Conservation (phyloP, 2,888 invertebrate genomes). For the Tupiocoris notatus region DNA sequence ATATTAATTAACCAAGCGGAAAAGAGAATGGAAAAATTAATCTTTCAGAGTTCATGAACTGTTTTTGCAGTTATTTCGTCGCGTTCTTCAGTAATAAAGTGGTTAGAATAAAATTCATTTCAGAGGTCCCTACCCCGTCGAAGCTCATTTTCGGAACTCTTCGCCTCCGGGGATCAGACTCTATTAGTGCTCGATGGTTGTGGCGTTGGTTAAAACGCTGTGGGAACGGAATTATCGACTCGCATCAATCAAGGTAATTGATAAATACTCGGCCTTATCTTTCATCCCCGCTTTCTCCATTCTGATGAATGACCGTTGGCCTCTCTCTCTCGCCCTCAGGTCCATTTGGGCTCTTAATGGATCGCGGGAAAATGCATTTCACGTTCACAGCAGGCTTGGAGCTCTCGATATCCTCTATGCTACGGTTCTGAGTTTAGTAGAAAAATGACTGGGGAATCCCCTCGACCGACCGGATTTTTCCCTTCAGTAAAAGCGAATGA, state of each 20-base stretch:
- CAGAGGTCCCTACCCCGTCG: too few relatives aligned
- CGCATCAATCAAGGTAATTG: constrained; percentile 27
- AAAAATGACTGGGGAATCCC: background rate
- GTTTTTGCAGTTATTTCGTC: too few relatives aligned
- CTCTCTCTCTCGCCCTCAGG: background rate
- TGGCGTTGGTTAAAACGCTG: background rate
- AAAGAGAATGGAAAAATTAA: too few relatives aligned
- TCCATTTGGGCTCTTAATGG: constrained; percentile 2
- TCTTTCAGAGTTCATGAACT: too few relatives aligned
- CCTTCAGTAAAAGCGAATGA: too few relatives aligned
- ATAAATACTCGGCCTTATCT: constrained; percentile 24
- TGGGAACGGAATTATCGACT: background rate
- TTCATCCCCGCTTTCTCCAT: background rate
- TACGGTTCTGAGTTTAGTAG: background rate
- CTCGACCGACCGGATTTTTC: background rate
- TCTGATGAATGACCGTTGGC: constrained; percentile 24
- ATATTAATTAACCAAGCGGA: too few relatives aligned
- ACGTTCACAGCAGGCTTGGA: background rate
- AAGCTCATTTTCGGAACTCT: too few relatives aligned
- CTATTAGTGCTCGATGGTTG: background rate
- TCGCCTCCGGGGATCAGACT: background rate
- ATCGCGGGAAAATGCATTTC: background rate
- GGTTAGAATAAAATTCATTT: too few relatives aligned
- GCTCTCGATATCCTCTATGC: background rate
- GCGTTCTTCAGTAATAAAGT: too few relatives aligned